Base-by-base conservation (phyloP, 1,140 invertebrate species). In the Pseudachorutes palmiensis region DNA sequence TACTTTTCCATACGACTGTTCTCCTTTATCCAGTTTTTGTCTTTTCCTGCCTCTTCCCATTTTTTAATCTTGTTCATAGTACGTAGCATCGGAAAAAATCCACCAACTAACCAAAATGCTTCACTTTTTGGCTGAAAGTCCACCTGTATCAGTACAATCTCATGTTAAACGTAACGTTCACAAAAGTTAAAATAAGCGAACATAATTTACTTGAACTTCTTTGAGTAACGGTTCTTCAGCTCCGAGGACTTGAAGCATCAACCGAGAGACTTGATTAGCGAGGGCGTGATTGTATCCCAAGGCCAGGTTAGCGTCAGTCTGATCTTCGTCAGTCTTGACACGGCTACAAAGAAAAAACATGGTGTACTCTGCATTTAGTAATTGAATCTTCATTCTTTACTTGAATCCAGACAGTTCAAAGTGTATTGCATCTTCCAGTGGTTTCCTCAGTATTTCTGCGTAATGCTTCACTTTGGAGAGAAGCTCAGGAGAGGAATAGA, bases 101-200 rank as follows among this genome's bases (percentile, higher is more conserved):
- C 86, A 68, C 89, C 89, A 64, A 83, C 81, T 72, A 81, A 82
- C 90, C 90, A 92, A 76, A 88, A 90, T 57, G 89, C 84, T 82
- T 92, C 89, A 72, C 87, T 78, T 41, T 89, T 80, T 5, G 90
- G 86, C 68, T 88, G 83, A 75, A 82, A 80, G 77, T 92, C 89
- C 51, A 86, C 77, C 82, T 86, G 69, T 65, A 80, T 78, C 70
- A 65, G 57, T 67, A 69, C 58, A 48, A 19, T 67, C 49, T 33
- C 62, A n/a, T 62, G 29, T 24, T 32, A 60, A 61, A 30, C 22
- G n/a, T 67, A 28, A 62, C 58, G 26, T 41, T 63, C 19, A 24
- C 33, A 66, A 28, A 24, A 29, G 22, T 55, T 60, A 63, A 30
- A 60, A 19, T 49, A 30, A 61, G 22, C 48, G 48, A 51, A 63